These are phyloP conservation scores for Entomobrya multifasciata DNA, from an alignment of 2,888 invertebrate genomes.

Conservation along the genomic window DNA sequence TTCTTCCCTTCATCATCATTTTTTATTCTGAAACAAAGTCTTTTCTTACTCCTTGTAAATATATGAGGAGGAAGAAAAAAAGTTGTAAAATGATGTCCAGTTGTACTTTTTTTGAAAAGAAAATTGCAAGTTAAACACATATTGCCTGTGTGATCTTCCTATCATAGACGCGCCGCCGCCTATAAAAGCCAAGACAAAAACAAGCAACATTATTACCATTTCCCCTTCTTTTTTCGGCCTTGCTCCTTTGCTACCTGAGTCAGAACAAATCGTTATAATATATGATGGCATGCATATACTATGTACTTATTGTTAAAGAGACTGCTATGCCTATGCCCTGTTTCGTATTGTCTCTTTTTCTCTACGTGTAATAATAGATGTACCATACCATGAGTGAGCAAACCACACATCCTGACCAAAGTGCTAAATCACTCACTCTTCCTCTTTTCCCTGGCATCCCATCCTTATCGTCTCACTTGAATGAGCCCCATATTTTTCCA, in stretches of 20 bases:
- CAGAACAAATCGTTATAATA: conserved; percentile 40
- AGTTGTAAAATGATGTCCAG: conserved; percentile 63
- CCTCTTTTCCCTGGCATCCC: conserved; percentile 73
- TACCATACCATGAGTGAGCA: conserved; percentile 67
- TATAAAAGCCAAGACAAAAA: conserved; percentile 28
- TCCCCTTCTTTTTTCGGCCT: conserved; percentile 22
- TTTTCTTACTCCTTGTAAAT: conserved; percentile 19
- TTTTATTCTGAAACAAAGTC: no score
- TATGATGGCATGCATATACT: background rate
- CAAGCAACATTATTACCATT: conserved; percentile 50
- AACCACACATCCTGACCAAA: conserved; percentile 78
- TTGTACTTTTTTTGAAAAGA: conserved; percentile 74
- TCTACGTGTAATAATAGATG: conserved; percentile 55
- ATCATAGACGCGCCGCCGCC: conserved; percentile 44
- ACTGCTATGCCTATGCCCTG: background rate
- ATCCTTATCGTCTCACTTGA: conserved; percentile 76
- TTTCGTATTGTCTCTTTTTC: conserved; percentile 6
- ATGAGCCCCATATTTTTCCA: conserved; percentile 76
- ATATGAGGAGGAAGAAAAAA: conserved; percentile 3
- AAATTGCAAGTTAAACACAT: conserved; percentile 79
- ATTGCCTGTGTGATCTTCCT: conserved; percentile 68
- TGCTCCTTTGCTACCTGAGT: conserved; percentile 53
- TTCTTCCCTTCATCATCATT: background rate
- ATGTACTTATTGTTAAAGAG: background rate
- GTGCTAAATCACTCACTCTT: conserved; percentile 79